Conservation (phyloP, 1,140 invertebrate genomes). For the Maconellicoccus hirsutus region DNA sequence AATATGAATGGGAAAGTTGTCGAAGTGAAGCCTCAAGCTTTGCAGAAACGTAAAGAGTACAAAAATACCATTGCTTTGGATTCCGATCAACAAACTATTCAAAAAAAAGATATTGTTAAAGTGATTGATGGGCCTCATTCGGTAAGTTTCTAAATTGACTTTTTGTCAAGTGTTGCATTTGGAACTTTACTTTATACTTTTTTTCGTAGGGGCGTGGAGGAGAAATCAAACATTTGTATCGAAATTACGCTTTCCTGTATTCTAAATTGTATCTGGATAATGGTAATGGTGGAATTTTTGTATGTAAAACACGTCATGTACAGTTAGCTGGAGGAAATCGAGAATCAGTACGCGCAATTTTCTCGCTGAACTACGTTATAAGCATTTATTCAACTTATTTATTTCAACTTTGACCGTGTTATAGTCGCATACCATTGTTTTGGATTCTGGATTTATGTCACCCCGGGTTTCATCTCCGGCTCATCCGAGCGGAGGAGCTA, state of each 20-base stretch:
- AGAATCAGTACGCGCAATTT: not conserved
- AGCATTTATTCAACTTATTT: not conserved
- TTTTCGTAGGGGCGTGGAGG: constrained; percentile 62
- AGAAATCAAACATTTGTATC: constrained; percentile 90
- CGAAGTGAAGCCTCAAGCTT: constrained; percentile 77
- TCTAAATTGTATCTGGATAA: constrained; percentile 89
- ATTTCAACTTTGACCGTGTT: not conserved
- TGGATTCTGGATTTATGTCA: constrained; percentile 32
- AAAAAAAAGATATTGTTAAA: constrained; percentile 89
- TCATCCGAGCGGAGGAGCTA: constrained; percentile 53
- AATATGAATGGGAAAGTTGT: constrained; percentile 85
- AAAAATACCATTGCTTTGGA: constrained; percentile 82
- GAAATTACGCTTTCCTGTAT: constrained; percentile 87
- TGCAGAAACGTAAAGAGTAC: constrained; percentile 80
- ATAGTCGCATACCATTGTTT: constrained; percentile 19
- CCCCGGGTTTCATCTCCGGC: constrained; percentile 35
- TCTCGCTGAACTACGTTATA: not conserved
- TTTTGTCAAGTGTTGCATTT: not conserved
- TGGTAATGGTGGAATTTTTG: constrained; percentile 96
- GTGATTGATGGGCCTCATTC: constrained; percentile 92
- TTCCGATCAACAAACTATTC: constrained; percentile 83
- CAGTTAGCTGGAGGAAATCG: constrained; percentile 57
- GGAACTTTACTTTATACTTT: not conserved
- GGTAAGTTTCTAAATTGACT: constrained; percentile 37
- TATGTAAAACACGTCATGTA: constrained; percentile 87